Conservation (phyloP, 2,113 vertebrate species). For the Oncorhynchus nerka region DNA sequence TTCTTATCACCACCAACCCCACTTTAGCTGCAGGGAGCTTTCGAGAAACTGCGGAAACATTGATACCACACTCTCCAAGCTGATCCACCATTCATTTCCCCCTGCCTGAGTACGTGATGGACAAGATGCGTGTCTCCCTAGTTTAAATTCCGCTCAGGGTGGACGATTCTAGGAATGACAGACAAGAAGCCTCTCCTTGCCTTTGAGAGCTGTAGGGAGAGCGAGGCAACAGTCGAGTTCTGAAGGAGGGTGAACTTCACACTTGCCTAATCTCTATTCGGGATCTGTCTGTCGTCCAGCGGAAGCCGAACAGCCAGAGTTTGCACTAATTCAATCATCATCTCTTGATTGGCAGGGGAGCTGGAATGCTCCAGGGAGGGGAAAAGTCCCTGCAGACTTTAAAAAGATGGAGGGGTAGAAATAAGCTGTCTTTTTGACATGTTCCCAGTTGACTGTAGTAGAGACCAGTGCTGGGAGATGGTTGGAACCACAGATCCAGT, state of each 20-base stretch:
- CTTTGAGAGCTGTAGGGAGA: constrained; percentile 58
- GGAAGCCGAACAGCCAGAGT: constrained; percentile 56
- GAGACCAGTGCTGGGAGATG: constrained; percentile 29
- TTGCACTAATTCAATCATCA: constrained; percentile 71
- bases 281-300: constrained; percentile 58
- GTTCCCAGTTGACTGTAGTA: constrained; percentile 30
- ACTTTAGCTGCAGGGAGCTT: constrained; percentile 26
- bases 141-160: constrained; percentile 64
- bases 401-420: constrained; percentile 38
- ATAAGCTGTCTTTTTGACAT: constrained; percentile 18
- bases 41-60: constrained; percentile 38
- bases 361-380: constrained; percentile 32
- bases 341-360: constrained; percentile 64
- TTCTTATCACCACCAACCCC: constrained; percentile 28
- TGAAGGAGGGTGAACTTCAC: constrained; percentile 69
- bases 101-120: constrained; percentile 35
- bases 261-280: constrained; percentile 63
- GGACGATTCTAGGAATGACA: constrained; percentile 59
- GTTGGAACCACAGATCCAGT: not conserved
- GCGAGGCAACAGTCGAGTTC: constrained; percentile 56
- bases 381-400: constrained; percentile 57
- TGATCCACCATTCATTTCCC: constrained; percentile 17
- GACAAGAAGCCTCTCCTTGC: constrained; percentile 41
- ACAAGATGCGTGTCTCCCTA: constrained; percentile 49
- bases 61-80: constrained; percentile 32